These are phyloP conservation scores for Aporophyla lueneburgensis DNA, from an alignment of 2,888 invertebrate genomes.

Conservation along the genomic window DNA sequence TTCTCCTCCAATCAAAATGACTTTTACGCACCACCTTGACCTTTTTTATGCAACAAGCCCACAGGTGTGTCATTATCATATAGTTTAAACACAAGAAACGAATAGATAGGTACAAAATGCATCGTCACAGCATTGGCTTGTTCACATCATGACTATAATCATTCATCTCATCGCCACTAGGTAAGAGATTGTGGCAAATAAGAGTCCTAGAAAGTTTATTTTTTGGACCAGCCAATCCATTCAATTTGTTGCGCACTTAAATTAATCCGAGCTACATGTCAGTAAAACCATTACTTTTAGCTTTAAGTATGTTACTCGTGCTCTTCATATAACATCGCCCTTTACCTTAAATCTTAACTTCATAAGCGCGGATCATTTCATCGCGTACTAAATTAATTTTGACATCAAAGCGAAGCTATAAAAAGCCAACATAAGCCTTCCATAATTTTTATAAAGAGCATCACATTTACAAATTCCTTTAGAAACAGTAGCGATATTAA, in stretches of 20 bases:
- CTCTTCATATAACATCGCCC: constrained; percentile 20
- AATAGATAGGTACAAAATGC: not conserved
- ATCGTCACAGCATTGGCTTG: not conserved
- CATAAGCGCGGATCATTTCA: constrained; percentile 37
- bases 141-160: not conserved
- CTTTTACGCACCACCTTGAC: constrained; percentile 19
- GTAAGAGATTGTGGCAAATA: not conserved
- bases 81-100: not conserved
- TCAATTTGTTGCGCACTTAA: not conserved
- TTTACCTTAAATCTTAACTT: constrained; percentile 46
- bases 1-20: constrained; percentile 7
- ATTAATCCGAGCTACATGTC: not conserved
- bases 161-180: not conserved
- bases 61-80: not conserved
- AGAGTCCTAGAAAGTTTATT: not conserved
- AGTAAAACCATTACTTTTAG: not conserved
- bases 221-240: not conserved
- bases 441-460: constrained; percentile 57
- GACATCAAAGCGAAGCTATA: constrained; percentile 55
- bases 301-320: constrained; percentile 4
- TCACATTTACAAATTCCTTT: constrained; percentile 70
- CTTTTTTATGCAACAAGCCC: constrained; percentile 3
- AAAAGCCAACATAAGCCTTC: constrained; percentile 59
- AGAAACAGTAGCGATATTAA: constrained; percentile 79
- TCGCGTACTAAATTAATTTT: constrained; percentile 47